These are phyloP conservation scores for Hydrolagus colliei DNA, from an alignment of 2,797 vertebrate species.

Conservation along the genomic window DNA sequence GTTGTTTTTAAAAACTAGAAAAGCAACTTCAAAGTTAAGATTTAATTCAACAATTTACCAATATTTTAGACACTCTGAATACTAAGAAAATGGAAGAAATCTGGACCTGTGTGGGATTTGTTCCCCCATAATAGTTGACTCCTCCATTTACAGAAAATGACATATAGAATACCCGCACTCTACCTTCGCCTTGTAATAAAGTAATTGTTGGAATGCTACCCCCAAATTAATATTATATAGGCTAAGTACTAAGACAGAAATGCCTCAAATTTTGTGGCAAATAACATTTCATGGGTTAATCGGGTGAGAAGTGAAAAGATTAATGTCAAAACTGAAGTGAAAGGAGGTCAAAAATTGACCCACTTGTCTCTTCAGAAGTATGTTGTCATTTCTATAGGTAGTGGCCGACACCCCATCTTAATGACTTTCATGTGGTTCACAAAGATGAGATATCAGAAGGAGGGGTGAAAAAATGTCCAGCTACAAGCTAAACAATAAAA, in stretches of 20 bases:
- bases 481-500: not conserved
- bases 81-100: no score
- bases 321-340: not conserved
- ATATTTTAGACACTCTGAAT: no score
- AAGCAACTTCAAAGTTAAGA: no score
- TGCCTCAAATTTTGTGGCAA: not conserved
- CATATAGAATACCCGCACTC: no score
- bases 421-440: conserved; percentile 17
- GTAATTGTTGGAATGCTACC: not conserved
- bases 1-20: no score
- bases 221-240: not conserved
- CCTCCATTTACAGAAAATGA: no score
- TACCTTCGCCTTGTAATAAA: no score
- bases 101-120: no score
- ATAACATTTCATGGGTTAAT: not conserved
- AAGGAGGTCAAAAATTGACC: not conserved
- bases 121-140: no score
- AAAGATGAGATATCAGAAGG: not conserved
- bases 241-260: not conserved
- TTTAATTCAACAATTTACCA: no score
- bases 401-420: not conserved
- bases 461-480: not conserved
- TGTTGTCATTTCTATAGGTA: not conserved
- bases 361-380: not conserved
- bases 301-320: not conserved